Conservation (phyloP, 2,888 invertebrate genomes). For the Parochlus steinenii region DNA sequence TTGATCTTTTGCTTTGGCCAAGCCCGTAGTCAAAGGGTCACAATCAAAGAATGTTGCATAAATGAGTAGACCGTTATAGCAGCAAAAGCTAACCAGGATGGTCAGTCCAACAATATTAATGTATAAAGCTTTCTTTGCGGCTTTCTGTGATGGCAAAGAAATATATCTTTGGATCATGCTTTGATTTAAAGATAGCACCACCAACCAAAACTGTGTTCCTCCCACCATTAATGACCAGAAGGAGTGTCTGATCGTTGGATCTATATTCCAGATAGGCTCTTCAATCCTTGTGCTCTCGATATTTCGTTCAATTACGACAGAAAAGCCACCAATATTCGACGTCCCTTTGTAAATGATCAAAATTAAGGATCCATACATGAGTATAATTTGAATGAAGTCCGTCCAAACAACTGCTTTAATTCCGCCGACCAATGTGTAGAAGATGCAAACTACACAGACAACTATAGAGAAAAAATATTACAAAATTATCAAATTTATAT, state of each 20-base stretch:
- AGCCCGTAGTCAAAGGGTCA: constrained; percentile 56
- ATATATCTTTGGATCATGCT: constrained; percentile 73
- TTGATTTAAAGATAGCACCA: constrained; percentile 63
- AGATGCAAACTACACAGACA: constrained; percentile 67
- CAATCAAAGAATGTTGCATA: constrained; percentile 61
- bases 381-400: constrained; percentile 59
- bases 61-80: constrained; percentile 54
- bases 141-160: constrained; percentile 48
- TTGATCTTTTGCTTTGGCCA: constrained; percentile 62
- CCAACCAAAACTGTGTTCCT: constrained; percentile 57
- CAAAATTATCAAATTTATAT: too few species aligned
- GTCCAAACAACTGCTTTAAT: constrained; percentile 62
- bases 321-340: constrained; percentile 49
- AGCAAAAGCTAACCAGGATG: constrained; percentile 42
- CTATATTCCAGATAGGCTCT: constrained; percentile 47
- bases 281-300: constrained; percentile 52
- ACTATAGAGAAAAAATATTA: too few species aligned
- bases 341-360: constrained; percentile 59
- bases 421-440: constrained; percentile 46
- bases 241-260: constrained; percentile 62
- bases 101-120: constrained; percentile 46
- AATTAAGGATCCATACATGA: constrained; percentile 59
- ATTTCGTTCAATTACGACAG: constrained; percentile 45
- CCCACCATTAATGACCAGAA: constrained; percentile 61
- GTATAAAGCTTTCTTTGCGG: constrained; percentile 52